Conservation (phyloP, 2,888 invertebrate genomes). For the Erpobdella octoculata region DNA sequence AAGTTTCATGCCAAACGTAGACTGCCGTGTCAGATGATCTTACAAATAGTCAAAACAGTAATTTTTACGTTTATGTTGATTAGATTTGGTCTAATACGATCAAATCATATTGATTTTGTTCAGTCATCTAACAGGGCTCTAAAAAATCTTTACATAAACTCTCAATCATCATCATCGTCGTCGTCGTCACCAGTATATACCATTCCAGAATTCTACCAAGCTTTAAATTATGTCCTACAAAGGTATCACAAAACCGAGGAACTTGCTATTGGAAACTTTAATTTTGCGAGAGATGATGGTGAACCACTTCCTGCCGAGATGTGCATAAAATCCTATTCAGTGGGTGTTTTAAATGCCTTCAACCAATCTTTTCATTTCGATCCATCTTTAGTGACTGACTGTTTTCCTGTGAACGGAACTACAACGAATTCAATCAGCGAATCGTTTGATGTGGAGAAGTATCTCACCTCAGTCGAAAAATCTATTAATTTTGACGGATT, state of each 20-base stretch:
- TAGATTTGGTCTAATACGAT: constrained; percentile 35
- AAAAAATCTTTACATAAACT: constrained; percentile 82
- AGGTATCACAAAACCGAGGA: constrained; percentile 63
- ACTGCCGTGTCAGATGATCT: constrained; percentile 88
- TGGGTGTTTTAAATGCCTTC: constrained; percentile 74
- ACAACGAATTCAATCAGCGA: constrained; percentile 23
- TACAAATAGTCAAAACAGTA: constrained; percentile 89
- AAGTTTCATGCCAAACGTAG: constrained; percentile 87
- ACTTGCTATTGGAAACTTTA: constrained; percentile 74
- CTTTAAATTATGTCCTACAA: constrained; percentile 71
- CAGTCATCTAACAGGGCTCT: constrained; percentile 84
- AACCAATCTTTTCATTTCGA: constrained; percentile 68
- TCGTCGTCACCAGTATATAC: constrained; percentile 84
- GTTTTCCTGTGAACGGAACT: constrained; percentile 37
- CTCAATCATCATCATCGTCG: constrained; percentile 83
- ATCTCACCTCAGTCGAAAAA: constrained; percentile 60
- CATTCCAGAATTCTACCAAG: constrained; percentile 68
- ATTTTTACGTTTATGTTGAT: constrained; percentile 75
- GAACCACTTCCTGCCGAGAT: constrained; percentile 65
- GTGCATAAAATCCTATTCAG: constrained; percentile 71
- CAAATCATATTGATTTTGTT: constrained; percentile 70
- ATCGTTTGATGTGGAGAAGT: constrained; percentile 56
- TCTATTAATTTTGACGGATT: constrained; percentile 65
- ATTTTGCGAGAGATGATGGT: constrained; percentile 64
- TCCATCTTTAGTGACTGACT: constrained; percentile 32